These are phyloP conservation scores for Mormyrus hasselquistii DNA, from an alignment of 2,797 vertebrate species.

Conservation along the genomic window DNA sequence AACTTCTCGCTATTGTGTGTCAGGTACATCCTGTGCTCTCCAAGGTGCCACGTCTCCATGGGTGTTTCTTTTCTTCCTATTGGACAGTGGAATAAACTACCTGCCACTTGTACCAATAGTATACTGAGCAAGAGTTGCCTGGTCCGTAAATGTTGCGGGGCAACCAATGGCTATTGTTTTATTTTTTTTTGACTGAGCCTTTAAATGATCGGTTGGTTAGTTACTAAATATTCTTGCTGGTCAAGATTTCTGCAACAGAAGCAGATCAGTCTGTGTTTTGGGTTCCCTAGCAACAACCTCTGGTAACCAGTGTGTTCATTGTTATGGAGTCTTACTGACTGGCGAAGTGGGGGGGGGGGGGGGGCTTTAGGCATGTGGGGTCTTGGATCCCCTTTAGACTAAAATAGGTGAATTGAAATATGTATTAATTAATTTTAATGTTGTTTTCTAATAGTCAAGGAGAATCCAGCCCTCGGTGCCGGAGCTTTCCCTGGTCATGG, in stretches of 20 bases:
- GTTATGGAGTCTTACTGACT: background rate
- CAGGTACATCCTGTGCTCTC: background rate
- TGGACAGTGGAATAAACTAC: background rate
- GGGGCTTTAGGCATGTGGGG: background rate
- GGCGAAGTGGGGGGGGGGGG: background rate
- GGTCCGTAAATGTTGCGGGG: background rate
- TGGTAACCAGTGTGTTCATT: background rate
- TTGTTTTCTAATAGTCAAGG: conserved; percentile 54
- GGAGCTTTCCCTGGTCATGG: conserved; percentile 86
- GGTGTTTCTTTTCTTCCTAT: background rate
- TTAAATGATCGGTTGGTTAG: background rate
- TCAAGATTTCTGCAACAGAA: background rate
- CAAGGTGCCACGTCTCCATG: background rate
- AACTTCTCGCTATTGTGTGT: background rate
- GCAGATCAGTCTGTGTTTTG: background rate
- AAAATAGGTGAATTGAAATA: background rate
- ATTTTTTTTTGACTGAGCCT: background rate
- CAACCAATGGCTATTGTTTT: background rate
- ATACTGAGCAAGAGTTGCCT: background rate
- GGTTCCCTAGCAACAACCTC: background rate
- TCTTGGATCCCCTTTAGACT: background rate
- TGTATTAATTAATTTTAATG: background rate
- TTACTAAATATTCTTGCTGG: background rate
- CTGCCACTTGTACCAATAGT: background rate
- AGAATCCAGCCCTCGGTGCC: conserved; percentile 85